A percentile compares a stretch with the other conserved stretches of the same genome.
Conservation (phyloP, 2,888 invertebrate genomes). For the Andrena dorsata region DNA sequence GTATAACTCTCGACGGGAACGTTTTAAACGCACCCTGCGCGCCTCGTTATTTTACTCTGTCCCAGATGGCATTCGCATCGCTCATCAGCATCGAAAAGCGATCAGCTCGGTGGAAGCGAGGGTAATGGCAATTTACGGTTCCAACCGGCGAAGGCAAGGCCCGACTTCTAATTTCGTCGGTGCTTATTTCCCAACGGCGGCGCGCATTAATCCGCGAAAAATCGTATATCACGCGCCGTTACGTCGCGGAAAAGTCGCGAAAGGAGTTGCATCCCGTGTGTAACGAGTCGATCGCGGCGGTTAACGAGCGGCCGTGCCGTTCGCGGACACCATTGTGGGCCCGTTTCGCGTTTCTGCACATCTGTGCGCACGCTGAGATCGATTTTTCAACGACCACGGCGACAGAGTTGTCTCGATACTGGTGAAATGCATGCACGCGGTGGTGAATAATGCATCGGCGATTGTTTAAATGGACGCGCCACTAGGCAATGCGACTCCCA, state of each 20-base stretch:
- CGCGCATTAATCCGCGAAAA: conserved; percentile 30
- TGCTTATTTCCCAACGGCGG: conserved; percentile 1
- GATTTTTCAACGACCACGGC: conserved; percentile 32
- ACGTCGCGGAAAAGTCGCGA: conserved; percentile 32
- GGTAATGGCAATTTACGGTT: conserved; percentile 16
- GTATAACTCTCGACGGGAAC: background rate
- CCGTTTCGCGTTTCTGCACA: conserved; percentile 25
- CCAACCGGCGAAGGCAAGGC: background rate
- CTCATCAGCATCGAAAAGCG: conserved; percentile 3
- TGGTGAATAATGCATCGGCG: conserved; percentile 34
- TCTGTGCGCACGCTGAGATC: conserved; percentile 29
- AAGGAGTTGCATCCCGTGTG: conserved; percentile 31
- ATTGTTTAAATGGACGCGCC: conserved; percentile 34
- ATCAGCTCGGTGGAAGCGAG: background rate
- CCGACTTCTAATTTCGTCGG: conserved; percentile 18
- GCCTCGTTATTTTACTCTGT: background rate
- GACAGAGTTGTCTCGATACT: conserved; percentile 18
- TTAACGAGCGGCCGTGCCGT: conserved; percentile 26
- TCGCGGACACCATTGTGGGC: conserved; percentile 26
- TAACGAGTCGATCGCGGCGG: conserved; percentile 4
- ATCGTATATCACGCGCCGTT: conserved; percentile 39
- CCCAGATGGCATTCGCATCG: background rate
- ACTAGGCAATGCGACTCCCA: conserved; percentile 4
- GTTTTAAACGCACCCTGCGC: background rate
- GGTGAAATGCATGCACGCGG: conserved; percentile 26